Conservation (phyloP, 2,888 invertebrate species). For the Lepidonotus clava region DNA sequence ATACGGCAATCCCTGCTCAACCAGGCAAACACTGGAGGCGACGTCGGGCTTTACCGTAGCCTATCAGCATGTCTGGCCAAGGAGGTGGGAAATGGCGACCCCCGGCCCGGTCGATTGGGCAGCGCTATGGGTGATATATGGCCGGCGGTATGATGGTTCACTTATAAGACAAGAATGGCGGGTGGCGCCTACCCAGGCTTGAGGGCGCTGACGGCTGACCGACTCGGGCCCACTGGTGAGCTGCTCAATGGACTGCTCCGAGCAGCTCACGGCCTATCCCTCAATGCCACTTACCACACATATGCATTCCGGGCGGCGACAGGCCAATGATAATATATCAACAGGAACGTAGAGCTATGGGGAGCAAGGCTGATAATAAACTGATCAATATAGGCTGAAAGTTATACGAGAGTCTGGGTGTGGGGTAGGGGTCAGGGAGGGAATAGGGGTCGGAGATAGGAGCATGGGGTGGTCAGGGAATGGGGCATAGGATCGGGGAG, state of each 20-base stretch:
- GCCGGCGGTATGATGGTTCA: not conserved
- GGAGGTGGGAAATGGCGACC: too few species aligned
- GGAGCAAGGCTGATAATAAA: not conserved
- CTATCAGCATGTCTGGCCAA: too few species aligned
- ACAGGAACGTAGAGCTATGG: not conserved
- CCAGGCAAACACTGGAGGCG: too few species aligned
- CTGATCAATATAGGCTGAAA: not conserved
- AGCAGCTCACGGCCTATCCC: not conserved
- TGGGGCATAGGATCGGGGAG: not conserved
- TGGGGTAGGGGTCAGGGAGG: not conserved
- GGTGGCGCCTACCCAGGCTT: not conserved
- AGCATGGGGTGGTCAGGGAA: not conserved
- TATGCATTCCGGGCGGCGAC: not conserved
- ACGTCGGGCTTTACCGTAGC: too few species aligned
- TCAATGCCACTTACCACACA: not conserved
- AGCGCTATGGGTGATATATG: too few species aligned
- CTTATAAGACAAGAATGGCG: not conserved
- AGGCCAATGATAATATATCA: constrained; percentile 3
- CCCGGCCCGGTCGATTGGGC: too few species aligned
- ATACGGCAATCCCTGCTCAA: too few species aligned
- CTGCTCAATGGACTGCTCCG: not conserved
- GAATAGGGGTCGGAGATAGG: not conserved
- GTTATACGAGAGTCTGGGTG: not conserved
- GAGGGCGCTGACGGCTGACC: not conserved
- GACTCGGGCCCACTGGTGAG: too few species aligned